Percentiles rank a stretch among this genome's conserved stretches.
Conservation (phyloP, 2,797 vertebrate genomes). For the Enteromius treurensis region DNA sequence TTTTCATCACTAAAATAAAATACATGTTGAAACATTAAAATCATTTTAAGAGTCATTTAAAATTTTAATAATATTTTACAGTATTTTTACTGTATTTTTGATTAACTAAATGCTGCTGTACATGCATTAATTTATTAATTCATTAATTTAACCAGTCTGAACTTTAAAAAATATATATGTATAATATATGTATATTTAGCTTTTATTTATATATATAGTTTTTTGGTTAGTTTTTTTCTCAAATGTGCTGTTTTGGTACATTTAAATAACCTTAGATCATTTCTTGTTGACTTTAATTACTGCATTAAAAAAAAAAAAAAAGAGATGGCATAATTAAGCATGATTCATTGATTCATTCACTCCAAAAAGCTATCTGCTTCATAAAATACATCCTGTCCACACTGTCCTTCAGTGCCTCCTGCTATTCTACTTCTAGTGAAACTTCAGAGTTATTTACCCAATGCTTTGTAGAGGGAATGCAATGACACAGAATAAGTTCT, state of each 20-base stretch:
- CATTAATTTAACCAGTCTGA: background rate
- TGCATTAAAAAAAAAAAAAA: background rate
- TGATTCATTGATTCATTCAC: background rate
- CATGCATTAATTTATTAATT: background rate
- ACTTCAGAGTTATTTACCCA: slow-evolving; percentile 12
- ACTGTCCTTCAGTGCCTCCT: slow-evolving; percentile 1
- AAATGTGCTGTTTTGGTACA: background rate
- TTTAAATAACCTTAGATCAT: background rate
- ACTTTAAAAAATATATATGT: background rate
- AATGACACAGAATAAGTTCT: slow-evolving; percentile 15
- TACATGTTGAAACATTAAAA: background rate
- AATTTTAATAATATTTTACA: background rate
- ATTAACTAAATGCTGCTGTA: background rate
- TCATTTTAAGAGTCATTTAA: background rate
- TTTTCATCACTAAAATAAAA: background rate
- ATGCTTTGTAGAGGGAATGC: slow-evolving; percentile 34
- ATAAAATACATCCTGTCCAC: background rate
- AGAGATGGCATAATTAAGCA: background rate
- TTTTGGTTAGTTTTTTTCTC: background rate
- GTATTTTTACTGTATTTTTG: background rate
- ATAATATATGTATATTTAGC: too few species aligned
- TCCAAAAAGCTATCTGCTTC: slow-evolving; percentile 12
- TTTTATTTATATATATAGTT: background rate
- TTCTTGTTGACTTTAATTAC: background rate
- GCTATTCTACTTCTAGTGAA: slow-evolving; percentile 26